A percentile compares a stretch with the other conserved stretches of the same genome.
phyloP scores from a whole-genome alignment of 2,797 vertebrate species.

The Xenopus petersii region DNA sequence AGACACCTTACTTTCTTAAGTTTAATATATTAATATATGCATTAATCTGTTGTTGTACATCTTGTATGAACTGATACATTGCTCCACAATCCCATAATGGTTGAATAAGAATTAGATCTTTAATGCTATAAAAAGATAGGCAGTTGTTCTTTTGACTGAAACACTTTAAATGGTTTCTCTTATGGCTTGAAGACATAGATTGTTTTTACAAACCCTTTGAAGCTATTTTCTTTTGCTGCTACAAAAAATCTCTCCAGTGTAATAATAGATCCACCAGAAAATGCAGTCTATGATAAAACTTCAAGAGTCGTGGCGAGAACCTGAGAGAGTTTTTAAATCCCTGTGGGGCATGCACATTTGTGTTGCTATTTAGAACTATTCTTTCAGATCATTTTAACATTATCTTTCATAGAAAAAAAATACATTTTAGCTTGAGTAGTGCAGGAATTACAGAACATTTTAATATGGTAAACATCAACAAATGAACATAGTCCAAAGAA shows the following conservation, averaged over 20 bases:
- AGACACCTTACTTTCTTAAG: no score
- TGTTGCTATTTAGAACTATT: constrained; percentile 57
- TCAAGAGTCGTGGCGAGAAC: constrained; percentile 56
- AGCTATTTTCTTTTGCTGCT: constrained; percentile 54
- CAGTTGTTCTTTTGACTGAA: constrained; percentile 53
- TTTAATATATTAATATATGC: no score
- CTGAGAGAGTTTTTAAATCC: constrained; percentile 58
- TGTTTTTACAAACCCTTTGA: constrained; percentile 61
- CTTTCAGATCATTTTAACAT: constrained; percentile 56
- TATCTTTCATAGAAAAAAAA: background rate
- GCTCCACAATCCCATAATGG: no score
- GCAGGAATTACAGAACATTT: no score
- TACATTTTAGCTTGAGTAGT: background rate
- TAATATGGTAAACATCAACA: no score
- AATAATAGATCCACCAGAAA: constrained; percentile 60
- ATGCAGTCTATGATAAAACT: constrained; percentile 57
- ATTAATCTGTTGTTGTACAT: no score
- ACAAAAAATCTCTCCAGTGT: constrained; percentile 52
- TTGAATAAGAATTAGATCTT: constrained; percentile 25
- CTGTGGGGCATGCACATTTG: constrained; percentile 57
- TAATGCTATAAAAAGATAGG: constrained; percentile 39
- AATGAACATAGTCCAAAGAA: no score
- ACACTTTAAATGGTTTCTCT: constrained; percentile 54
- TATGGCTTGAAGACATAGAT: constrained; percentile 57
- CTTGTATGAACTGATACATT: no score